These are phyloP conservation scores for Hipposideros armiger DNA, from an alignment of 2,113 vertebrate genomes.

Conservation along the genomic window DNA sequence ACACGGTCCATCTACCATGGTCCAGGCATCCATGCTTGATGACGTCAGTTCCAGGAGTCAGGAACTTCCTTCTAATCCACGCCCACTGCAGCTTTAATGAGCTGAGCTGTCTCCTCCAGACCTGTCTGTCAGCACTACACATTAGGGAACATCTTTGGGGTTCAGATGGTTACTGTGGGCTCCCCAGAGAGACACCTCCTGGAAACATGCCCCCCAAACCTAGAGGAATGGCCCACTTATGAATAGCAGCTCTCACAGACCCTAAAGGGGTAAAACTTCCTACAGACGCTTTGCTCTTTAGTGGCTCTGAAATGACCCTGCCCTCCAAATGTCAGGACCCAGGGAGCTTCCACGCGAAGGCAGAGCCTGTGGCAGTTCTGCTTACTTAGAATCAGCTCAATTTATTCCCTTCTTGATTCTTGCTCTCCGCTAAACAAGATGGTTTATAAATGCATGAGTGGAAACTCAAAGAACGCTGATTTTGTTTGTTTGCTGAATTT, in stretches of 20 bases:
- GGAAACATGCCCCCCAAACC: background rate
- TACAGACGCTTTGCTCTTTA: background rate
- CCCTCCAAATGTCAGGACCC: accelerated
- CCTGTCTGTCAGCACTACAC: too few relatives aligned
- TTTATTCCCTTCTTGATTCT: background rate
- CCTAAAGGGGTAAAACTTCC: too few relatives aligned
- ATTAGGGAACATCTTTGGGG: accelerated
- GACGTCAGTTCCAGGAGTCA: too few relatives aligned
- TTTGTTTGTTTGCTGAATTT: background rate
- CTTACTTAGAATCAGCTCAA: background rate
- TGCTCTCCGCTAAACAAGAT: background rate
- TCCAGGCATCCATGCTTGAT: accelerated
- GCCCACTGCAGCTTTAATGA: accelerated
- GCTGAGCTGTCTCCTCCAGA: background rate
- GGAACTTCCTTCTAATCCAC: too few relatives aligned
- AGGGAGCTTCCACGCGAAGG: accelerated
- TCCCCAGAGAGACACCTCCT: background rate
- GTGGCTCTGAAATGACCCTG: background rate
- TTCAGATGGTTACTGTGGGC: too few relatives aligned
- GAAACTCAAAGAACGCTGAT: background rate
- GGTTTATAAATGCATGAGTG: background rate
- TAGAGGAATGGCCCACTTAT: accelerated
- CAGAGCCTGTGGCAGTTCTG: background rate
- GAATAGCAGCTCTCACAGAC: background rate
- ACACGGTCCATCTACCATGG: accelerated